Percentiles rank a stretch among this genome's conserved stretches.
Evolutionary conservation across 2,888 invertebrate genomes (phyloP).

Genomic region (Antheraea assamensis): DNA sequence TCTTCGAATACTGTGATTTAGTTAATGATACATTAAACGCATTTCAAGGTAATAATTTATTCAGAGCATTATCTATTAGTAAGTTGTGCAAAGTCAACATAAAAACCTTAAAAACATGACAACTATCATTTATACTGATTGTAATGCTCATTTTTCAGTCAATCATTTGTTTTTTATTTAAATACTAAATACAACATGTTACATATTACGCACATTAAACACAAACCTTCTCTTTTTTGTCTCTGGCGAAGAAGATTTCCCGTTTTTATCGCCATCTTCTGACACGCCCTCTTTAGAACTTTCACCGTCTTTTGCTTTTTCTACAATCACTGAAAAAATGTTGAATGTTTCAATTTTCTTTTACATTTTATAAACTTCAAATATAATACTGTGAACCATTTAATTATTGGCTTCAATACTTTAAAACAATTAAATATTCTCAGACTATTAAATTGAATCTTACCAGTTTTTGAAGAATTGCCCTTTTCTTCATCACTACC

Average conservation of each 20-base stretch:
- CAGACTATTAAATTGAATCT: conserved; percentile 24
- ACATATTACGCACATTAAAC: conserved; percentile 30
- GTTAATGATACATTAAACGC: no score
- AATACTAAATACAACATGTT: neutral
- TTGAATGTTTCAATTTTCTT: neutral
- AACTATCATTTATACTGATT: neutral
- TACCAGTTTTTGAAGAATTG: conserved; percentile 60
- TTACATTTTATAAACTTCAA: neutral
- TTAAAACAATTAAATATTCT: neutral
- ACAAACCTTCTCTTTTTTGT: conserved; percentile 67
- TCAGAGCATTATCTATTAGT: no score
- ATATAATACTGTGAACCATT: conserved; percentile 16
- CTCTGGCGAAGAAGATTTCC: conserved; percentile 51
- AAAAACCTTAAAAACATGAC: neutral
- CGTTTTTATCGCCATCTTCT: conserved; percentile 56
- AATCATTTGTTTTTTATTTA: neutral
- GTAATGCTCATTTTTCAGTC: neutral
- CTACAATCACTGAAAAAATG: conserved; percentile 47
- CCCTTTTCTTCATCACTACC: conserved; percentile 84
- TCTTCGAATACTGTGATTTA: no score
- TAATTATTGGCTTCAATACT: neutral
- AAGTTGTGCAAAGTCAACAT: no score
- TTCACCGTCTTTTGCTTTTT: conserved; percentile 58
- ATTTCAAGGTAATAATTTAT: no score
- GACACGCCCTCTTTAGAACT: conserved; percentile 49